Conservation (phyloP, 2,797 vertebrate species). For the Microcaecilia unicolor region DNA sequence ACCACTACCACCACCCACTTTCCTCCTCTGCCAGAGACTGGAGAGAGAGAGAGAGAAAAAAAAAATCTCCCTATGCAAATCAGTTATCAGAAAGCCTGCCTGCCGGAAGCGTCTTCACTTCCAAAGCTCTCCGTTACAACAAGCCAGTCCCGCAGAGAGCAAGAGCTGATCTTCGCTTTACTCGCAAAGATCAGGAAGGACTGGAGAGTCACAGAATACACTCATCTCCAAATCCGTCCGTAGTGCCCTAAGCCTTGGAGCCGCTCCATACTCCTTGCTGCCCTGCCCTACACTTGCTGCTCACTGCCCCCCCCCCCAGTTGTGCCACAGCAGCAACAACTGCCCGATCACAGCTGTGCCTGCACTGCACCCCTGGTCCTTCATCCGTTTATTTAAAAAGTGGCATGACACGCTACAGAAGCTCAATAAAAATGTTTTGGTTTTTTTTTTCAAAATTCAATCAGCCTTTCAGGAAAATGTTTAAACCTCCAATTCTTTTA, state of each 20-base stretch:
- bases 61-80: conserved; percentile 9
- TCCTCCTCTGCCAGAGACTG: background rate
- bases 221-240: background rate
- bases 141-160: conserved; percentile 1
- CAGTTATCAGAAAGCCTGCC: conserved; percentile 6
- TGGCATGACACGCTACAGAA: too few relatives aligned
- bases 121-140: conserved; percentile 9
- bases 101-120: conserved; percentile 19
- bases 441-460: too few relatives aligned
- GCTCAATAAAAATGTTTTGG: too few relatives aligned
- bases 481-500: too few relatives aligned
- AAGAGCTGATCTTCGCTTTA: conserved; percentile 21
- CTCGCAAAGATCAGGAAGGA: conserved; percentile 12
- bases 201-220: too few relatives aligned
- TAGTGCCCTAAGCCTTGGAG: background rate
- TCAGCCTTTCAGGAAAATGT: too few relatives aligned
- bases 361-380: too few relatives aligned
- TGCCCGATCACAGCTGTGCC: too few relatives aligned
- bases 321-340: too few relatives aligned
- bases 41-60: conserved; percentile 6
- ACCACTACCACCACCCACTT: conserved; percentile 2
- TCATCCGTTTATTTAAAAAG: too few relatives aligned
- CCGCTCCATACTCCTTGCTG: background rate
- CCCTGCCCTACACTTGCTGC: too few relatives aligned
- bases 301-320: too few relatives aligned